A percentile compares a stretch with the other conserved stretches of the same genome.
These are phyloP conservation scores for Phalacrocorax carbo DNA, from an alignment of 2,113 vertebrate species.

Conservation along the genomic window DNA sequence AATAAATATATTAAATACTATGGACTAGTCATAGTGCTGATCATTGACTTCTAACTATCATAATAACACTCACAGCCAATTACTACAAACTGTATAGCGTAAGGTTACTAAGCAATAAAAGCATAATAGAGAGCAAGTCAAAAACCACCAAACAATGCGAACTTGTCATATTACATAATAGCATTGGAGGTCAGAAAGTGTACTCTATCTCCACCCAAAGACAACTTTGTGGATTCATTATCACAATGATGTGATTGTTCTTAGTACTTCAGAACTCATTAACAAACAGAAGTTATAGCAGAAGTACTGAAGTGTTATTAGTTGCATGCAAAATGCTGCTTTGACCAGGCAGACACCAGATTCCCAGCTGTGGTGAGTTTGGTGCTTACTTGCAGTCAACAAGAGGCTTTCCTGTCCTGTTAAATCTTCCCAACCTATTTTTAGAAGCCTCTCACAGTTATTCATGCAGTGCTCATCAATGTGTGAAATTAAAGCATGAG, in stretches of 20 bases:
- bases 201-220: background rate
- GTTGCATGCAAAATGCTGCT: background rate
- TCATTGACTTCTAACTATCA: background rate
- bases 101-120: background rate
- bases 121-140: background rate
- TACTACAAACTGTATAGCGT: background rate
- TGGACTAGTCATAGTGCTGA: background rate
- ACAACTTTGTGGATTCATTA: background rate
- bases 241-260: background rate
- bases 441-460: constrained; percentile 7
- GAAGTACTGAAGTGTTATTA: background rate
- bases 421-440: background rate
- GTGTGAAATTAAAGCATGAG: constrained; percentile 43
- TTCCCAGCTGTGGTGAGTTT: background rate
- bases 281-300: background rate
- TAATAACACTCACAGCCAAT: background rate
- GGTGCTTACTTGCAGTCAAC: background rate
- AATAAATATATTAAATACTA: background rate
- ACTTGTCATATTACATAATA: background rate
- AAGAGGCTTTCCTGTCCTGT: background rate
- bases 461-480: background rate
- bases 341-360: background rate
- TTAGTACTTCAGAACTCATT: background rate
- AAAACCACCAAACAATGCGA: background rate
- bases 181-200: background rate